Evolutionary conservation across 2,888 invertebrate species (phyloP).

Genomic region (Cybosia mesomella): DNA sequence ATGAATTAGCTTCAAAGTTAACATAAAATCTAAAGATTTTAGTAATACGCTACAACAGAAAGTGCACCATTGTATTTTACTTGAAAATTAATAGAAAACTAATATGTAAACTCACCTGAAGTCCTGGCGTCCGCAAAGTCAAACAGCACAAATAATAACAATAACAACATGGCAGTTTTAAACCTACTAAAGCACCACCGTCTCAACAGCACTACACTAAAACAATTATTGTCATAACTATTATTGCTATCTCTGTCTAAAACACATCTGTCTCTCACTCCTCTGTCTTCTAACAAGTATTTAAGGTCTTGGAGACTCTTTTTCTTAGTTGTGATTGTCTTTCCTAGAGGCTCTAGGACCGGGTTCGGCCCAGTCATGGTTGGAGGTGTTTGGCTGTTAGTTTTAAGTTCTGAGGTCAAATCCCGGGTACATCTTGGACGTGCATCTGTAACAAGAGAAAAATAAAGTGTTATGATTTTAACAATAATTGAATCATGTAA

Average conservation of each 20-base stretch:
- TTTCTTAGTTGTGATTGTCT: slow-evolving; percentile 69
- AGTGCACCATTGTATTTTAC: too few relatives aligned
- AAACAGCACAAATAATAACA: slow-evolving; percentile 72
- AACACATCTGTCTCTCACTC: slow-evolving; percentile 53
- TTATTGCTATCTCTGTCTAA: slow-evolving; percentile 68
- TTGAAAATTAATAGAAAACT: too few relatives aligned
- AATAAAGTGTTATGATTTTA: slow-evolving; percentile 6
- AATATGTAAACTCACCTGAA: slow-evolving; percentile 73
- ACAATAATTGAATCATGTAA: neutral
- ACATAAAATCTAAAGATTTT: too few relatives aligned
- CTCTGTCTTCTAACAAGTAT: slow-evolving; percentile 82
- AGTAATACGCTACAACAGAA: too few relatives aligned
- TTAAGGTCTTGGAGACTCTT: slow-evolving; percentile 78
- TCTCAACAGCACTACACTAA: slow-evolving; percentile 67
- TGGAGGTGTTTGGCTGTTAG: slow-evolving; percentile 53
- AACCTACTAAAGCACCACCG: slow-evolving; percentile 77
- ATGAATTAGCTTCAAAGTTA: too few relatives aligned
- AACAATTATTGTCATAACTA: slow-evolving; percentile 71
- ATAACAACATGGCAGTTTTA: slow-evolving; percentile 77
- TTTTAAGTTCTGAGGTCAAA: slow-evolving; percentile 68
- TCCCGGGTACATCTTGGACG: slow-evolving; percentile 71
- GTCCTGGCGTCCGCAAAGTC: slow-evolving; percentile 75
- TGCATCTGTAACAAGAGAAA: slow-evolving; percentile 78
- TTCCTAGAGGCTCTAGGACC: slow-evolving; percentile 67
- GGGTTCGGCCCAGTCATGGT: slow-evolving; percentile 64